Conservation (phyloP, 2,888 invertebrate genomes). For the Trichacis sp. region DNA sequence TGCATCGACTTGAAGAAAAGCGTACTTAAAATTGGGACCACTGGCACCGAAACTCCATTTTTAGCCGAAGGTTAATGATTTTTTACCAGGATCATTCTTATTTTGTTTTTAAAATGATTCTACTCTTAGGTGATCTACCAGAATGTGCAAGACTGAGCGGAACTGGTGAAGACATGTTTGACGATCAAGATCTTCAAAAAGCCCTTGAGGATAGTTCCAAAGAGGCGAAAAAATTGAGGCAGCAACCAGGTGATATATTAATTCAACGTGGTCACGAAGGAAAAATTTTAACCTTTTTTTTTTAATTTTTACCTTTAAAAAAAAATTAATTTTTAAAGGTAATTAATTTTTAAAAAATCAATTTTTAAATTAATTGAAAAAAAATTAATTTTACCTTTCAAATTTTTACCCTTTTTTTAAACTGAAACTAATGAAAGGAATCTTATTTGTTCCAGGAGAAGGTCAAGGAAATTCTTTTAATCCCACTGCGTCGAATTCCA, state of each 20-base stretch:
- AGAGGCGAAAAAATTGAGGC: constrained; percentile 56
- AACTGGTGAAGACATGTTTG: constrained; percentile 77
- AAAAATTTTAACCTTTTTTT: too few relatives aligned
- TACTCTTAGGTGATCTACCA: constrained; percentile 74
- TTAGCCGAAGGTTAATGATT: constrained; percentile 77
- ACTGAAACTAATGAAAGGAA: too few relatives aligned
- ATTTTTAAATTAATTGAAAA: too few relatives aligned
- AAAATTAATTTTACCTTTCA: too few relatives aligned
- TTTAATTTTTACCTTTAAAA: too few relatives aligned
- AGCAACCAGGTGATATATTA: constrained; percentile 55
- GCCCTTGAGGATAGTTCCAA: constrained; percentile 79
- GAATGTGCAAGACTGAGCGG: constrained; percentile 86
- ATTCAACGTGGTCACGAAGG: too few relatives aligned
- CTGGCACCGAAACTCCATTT: constrained; percentile 91
- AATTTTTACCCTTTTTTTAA: too few relatives aligned
- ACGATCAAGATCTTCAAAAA: constrained; percentile 79
- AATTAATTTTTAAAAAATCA: too few relatives aligned
- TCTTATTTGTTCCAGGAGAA: too few relatives aligned
- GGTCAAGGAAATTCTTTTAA: constrained; percentile 12
- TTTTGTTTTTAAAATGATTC: too few relatives aligned
- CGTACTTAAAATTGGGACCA: constrained; percentile 91
- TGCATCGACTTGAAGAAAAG: constrained; percentile 92
- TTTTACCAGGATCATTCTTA: too few relatives aligned
- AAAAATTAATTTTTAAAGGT: too few relatives aligned
- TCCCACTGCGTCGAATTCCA: constrained; percentile 11